Base-by-base conservation (phyloP, 2,888 invertebrate species). In the Noctua comes region DNA sequence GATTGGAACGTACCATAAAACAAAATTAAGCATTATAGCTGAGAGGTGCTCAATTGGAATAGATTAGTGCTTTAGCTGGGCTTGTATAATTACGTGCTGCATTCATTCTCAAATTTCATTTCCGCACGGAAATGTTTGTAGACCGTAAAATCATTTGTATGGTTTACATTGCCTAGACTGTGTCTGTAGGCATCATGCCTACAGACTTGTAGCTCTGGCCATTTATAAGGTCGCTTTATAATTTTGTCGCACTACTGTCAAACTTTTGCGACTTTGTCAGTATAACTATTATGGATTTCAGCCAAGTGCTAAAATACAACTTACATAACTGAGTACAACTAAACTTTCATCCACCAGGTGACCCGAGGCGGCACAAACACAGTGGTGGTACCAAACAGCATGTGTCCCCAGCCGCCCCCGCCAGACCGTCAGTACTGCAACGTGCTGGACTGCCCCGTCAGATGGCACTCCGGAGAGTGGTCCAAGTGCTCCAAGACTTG, bases 401-500 rank as follows among this genome's bases (percentile, higher is more conserved):
- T 99, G 98, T 99, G 99, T 91, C 99, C 99, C 0, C 98, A 98
- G 91, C 99, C 99, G 0, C 98, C 98, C 0, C 99, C 99, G 0
- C 98, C 98, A 0, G 98, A 99, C 92, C 97, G 99, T 1, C 99
- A 99, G 94, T 98, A 98, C 93, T 99, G 99, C 97, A 99, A 99
- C 93, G 98, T 99, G 0, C 97, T 99, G 78, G 99, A 99, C 95
- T 99, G 99, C 91, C 99, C 99, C 0, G 98, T 99, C 1, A 97
- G 98, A 84, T 99, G 99, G 99, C 98, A 98, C 88, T 97, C 98
- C 0, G 98, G 98, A 0, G 98, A 98, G 72, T 99, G 99, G 99
- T 98, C 98, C 40, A 98, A 98, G 95, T 99, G 99, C 93, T 98
- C 98, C 24, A 98, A 98, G 93, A 97, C 98, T n/a, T 99, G 99